Conservation (phyloP, 2,888 invertebrate species). For the Sthenelais limicola region DNA sequence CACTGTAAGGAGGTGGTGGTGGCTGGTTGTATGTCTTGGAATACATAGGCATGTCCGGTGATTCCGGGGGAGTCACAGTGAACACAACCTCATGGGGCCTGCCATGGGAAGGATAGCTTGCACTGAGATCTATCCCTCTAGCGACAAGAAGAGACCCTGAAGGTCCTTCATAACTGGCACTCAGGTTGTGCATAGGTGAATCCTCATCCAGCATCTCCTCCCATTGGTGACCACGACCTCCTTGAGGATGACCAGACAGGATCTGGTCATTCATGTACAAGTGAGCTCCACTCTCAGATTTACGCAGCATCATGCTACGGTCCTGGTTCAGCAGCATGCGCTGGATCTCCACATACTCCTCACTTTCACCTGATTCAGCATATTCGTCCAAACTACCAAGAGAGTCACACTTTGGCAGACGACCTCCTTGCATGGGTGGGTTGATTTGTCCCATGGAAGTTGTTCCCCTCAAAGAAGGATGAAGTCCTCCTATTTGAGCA, state of each 20-base stretch:
- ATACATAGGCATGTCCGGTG: neutral
- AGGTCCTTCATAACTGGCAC: constrained; percentile 2
- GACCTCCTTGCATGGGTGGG: constrained; percentile 41
- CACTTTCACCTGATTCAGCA: constrained; percentile 48
- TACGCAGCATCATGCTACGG: constrained; percentile 52
- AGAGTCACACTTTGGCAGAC: constrained; percentile 56
- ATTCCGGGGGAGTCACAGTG: neutral
- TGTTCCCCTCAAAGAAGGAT: neutral
- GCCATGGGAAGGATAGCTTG: neutral
- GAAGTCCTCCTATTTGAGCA: neutral
- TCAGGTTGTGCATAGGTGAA: constrained; percentile 13
- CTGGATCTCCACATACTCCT: constrained; percentile 38
- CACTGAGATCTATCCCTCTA: neutral
- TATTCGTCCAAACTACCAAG: constrained; percentile 58
- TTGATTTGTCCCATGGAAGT: neutral
- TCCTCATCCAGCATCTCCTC: neutral
- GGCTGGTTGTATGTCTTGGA: neutral
- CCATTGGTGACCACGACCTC: constrained; percentile 10
- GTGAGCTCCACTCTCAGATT: constrained; percentile 66
- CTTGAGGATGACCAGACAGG: neutral
- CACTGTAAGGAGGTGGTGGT: constrained; percentile 19
- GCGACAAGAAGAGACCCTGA: neutral
- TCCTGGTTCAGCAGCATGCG: constrained; percentile 7
- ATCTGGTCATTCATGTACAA: constrained; percentile 59
- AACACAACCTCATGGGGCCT: neutral